Percentiles rank a stretch among this genome's conserved stretches.
phyloP scores from a whole-genome alignment of 2,113 vertebrate genomes.

The Saccopteryx leptura region DNA sequence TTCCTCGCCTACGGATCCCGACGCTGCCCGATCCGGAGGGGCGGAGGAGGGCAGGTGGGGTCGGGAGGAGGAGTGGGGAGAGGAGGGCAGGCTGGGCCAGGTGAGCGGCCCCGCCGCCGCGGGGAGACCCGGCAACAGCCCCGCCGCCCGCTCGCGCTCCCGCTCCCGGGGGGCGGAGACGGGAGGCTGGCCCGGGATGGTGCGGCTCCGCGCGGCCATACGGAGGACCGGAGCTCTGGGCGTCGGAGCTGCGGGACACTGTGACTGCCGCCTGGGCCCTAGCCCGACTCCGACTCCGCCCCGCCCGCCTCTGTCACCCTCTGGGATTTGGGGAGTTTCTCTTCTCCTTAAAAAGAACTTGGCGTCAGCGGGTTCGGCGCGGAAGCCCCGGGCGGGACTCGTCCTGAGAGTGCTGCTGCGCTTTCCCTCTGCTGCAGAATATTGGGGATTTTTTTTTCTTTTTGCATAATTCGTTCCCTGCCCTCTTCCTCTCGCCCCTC shows the following conservation, averaged over 20 bases:
- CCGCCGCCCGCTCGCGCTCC: background rate
- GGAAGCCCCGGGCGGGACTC: conserved; percentile 50
- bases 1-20: conserved; percentile 82
- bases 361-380: background rate
- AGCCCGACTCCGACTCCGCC: conserved; percentile 28
- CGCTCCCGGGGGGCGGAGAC: background rate
- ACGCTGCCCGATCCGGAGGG: background rate
- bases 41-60: conserved; percentile 56
- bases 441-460: conserved; percentile 45
- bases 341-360: conserved; percentile 73
- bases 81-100: background rate
- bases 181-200: background rate
- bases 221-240: background rate
- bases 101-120: conserved; percentile 49
- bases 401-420: conserved; percentile 20
- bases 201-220: background rate
- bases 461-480: conserved; percentile 65
- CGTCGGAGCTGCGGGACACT: background rate
- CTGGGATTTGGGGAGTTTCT: conserved; percentile 61
- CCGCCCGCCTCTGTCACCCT: conserved; percentile 11
- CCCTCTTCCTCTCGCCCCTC: conserved; percentile 12
- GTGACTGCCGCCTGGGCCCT: background rate
- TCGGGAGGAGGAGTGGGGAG: background rate
- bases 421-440: conserved; percentile 65
- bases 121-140: background rate